Percentiles rank a stretch among this genome's conserved stretches.
These are phyloP conservation scores for Mionectes macconnelli DNA, from an alignment of 2,113 vertebrate genomes.

Conservation along the genomic window DNA sequence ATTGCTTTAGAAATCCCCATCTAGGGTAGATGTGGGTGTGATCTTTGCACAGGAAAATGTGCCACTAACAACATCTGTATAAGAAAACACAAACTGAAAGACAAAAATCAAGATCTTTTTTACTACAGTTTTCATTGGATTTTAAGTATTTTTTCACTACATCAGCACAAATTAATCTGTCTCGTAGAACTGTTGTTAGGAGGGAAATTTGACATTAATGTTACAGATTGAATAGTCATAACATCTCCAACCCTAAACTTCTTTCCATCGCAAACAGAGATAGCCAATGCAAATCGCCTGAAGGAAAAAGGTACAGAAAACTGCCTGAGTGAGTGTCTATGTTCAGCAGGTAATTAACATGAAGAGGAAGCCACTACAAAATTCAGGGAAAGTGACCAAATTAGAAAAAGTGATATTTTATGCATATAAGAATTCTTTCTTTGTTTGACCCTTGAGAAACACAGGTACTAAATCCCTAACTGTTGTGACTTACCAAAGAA, in stretches of 20 bases:
- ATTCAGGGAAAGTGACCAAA: not conserved
- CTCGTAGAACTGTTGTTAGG: not conserved
- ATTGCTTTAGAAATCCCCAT: not conserved
- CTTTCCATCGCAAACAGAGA: not conserved
- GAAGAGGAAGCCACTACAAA: not conserved
- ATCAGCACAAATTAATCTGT: not conserved
- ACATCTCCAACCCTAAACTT: not conserved
- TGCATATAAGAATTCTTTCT: not conserved
- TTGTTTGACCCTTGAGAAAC: not conserved
- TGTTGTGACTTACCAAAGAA: not conserved
- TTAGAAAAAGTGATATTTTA: not conserved
- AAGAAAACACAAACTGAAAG: not conserved
- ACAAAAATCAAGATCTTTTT: not conserved
- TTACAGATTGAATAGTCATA: not conserved
- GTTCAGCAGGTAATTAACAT: not conserved
- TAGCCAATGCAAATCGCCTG: not conserved
- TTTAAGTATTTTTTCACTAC: not conserved
- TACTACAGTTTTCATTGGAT: not conserved
- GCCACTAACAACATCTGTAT: not conserved
- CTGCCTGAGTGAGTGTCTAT: not conserved
- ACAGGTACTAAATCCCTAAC: not conserved
- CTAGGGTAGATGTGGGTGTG: not conserved
- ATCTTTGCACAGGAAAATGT: not conserved
- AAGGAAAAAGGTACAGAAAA: not conserved
- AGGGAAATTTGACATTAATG: not conserved